Conservation (phyloP, 1,140 invertebrate genomes). For the Asbolus verrucosus region DNA sequence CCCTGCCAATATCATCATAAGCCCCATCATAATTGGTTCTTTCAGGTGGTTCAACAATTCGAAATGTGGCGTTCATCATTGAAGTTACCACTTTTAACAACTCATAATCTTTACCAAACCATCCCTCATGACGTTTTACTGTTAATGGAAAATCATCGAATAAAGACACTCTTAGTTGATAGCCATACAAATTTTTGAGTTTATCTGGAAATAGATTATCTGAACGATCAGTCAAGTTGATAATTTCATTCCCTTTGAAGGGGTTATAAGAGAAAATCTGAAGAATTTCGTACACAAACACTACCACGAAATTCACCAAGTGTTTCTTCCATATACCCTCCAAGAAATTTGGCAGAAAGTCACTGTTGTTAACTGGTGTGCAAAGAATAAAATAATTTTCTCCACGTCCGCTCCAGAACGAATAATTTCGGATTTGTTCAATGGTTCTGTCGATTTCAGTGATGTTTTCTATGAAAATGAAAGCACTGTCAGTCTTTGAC, state of each 20-base stretch:
- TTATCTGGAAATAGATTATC: conserved; percentile 24
- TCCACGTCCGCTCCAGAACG: not conserved
- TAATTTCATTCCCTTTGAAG: conserved; percentile 10
- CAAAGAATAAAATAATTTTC: conserved; percentile 29
- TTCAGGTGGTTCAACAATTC: conserved; percentile 9
- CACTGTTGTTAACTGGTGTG: not conserved
- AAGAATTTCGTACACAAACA: not conserved
- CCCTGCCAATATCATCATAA: conserved; percentile 11
- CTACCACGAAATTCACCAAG: conserved; percentile 4
- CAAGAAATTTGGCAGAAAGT: not conserved
- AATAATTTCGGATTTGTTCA: not conserved
- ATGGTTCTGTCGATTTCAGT: not conserved
- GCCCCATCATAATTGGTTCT: not conserved
- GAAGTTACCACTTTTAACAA: not conserved
- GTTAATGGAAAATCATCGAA: conserved; percentile 9
- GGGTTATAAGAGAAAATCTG: conserved; percentile 3
- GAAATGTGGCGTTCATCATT: conserved; percentile 27
- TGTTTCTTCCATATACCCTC: not conserved
- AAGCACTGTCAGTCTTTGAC: not conserved
- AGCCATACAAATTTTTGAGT: conserved; percentile 23
- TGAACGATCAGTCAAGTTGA: not conserved
- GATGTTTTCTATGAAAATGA: conserved; percentile 4
- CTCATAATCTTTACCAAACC: conserved; percentile 13
- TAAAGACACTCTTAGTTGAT: conserved; percentile 28
- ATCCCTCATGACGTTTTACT: not conserved